Evolutionary conservation across 2,888 invertebrate genomes (phyloP), one percentile per base, ranked within the genome.

Genomic region (Amitus sp.): DNA sequence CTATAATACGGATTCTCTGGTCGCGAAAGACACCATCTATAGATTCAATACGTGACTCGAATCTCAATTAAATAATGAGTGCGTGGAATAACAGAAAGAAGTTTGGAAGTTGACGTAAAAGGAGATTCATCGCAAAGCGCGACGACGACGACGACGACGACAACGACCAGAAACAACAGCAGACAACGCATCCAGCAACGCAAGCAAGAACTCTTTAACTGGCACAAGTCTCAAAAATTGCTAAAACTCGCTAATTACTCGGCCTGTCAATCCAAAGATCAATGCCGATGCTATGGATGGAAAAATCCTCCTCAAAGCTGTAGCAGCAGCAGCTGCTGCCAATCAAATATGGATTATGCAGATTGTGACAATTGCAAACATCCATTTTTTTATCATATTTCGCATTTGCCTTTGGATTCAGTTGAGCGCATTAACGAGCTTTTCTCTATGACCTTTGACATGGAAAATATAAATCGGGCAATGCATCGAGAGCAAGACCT

Each of bases 231-330:
- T 68, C 92, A 91, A 74, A 95, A 95, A 74, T 83, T 94, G 1
- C 85, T 93, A 33, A 94, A 93, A 75, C 83, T 95, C 10, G 93
- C 94, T 1, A 89, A 92, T 30, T 94, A 94, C 78, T 93, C 94
- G 1, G 89, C 90, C 37, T 95, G 95, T 79, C 94, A 94, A 86
- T 89, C 91, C 77, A 77, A 80, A 1, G 84, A 89, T 0, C n/a
- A n/a, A n/a, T 96, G 96, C 81, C 89, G 88, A 59, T 97, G 96
- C 80, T 92, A 90, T 73, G 96, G 96, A 0, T 97, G 96, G 96
- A 96, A 96, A 79, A 91, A 92, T 13, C 90, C 91, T 84, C 87
- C 10, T 85, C 86, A 49, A 85, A 87, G 33, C 86, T 86, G 40
- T 89, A 83, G 1, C 73, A 84, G 0, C 83, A 82, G 61, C 86